A percentile compares a stretch with the other conserved stretches of the same genome.
These are phyloP conservation scores for Pagetopsis macropterus DNA, from an alignment of 2,797 vertebrate species.

Conservation along the genomic window DNA sequence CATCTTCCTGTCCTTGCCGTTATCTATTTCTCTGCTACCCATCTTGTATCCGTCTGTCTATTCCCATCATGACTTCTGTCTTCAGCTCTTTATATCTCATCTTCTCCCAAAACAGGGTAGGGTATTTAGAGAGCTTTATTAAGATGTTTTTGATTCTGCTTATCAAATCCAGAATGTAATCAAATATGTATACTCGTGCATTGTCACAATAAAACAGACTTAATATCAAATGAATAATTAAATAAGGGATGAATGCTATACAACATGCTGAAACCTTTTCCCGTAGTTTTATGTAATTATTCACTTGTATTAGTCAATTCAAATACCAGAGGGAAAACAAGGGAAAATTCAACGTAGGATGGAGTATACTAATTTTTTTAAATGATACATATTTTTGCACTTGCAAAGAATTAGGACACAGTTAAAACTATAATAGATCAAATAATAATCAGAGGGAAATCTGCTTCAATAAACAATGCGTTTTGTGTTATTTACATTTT, in stretches of 20 bases:
- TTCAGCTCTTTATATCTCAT: constrained; percentile 6
- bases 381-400: too few species aligned
- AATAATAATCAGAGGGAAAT: not conserved
- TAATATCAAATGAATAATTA: not conserved
- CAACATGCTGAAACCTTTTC: not conserved
- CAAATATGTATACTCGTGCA: constrained; percentile 28
- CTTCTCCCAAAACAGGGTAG: constrained; percentile 10
- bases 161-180: constrained; percentile 8
- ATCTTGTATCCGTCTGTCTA: constrained; percentile 51
- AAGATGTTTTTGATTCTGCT: constrained; percentile 46
- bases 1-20: constrained; percentile 20
- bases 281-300: not conserved
- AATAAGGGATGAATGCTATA: not conserved
- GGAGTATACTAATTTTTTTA: not conserved
- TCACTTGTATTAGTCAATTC: not conserved
- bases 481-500: not conserved
- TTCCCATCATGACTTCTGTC: constrained; percentile 23
- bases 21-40: constrained; percentile 9
- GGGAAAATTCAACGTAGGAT: not conserved
- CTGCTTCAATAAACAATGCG: not conserved
- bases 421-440: too few species aligned
- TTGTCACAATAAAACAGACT: not conserved
- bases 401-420: too few species aligned
- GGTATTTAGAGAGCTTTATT: constrained; percentile 9
- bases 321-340: not conserved